Evolutionary conservation across 2,113 vertebrate genomes (phyloP).

Genomic region (Xenopus laevis): DNA sequence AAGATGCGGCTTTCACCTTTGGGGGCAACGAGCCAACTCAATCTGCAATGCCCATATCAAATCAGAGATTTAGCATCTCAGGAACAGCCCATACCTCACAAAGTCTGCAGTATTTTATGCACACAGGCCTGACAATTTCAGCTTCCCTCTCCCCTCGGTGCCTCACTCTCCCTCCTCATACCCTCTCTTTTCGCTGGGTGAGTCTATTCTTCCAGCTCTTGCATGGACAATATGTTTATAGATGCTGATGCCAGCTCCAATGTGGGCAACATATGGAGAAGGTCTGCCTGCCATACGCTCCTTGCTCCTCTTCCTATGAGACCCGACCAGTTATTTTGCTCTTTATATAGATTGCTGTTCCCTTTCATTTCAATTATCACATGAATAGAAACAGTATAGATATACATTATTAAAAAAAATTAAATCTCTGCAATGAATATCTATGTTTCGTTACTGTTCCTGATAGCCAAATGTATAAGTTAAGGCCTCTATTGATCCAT

Average conservation of each 20-base stretch:
- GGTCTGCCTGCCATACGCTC: conserved; percentile 55
- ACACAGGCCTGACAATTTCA: conserved; percentile 54
- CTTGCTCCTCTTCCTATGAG: background rate
- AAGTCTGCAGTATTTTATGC: conserved; percentile 46
- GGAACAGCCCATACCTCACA: conserved; percentile 42
- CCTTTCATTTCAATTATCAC: too few relatives aligned
- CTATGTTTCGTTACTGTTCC: too few relatives aligned
- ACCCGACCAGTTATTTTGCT: too few relatives aligned
- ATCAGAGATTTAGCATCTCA: conserved; percentile 33
- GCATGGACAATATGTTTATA: conserved; percentile 59
- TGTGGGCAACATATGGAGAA: conserved; percentile 63
- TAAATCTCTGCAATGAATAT: too few relatives aligned
- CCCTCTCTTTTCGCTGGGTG: conserved; percentile 30
- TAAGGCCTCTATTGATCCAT: too few relatives aligned
- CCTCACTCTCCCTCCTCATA: conserved; percentile 8
- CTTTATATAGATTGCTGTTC: too few relatives aligned
- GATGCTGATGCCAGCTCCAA: conserved; percentile 58
- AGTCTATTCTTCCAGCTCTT: conserved; percentile 47
- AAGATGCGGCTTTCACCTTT: too few relatives aligned
- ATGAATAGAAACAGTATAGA: too few relatives aligned
- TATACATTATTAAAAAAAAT: too few relatives aligned
- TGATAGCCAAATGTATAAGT: too few relatives aligned
- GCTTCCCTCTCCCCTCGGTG: conserved; percentile 35
- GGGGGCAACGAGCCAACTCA: too few relatives aligned
- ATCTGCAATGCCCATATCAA: conserved; percentile 33